phyloP scores from a whole-genome alignment of 2,888 invertebrate species.

The Monochamus alternatus region DNA sequence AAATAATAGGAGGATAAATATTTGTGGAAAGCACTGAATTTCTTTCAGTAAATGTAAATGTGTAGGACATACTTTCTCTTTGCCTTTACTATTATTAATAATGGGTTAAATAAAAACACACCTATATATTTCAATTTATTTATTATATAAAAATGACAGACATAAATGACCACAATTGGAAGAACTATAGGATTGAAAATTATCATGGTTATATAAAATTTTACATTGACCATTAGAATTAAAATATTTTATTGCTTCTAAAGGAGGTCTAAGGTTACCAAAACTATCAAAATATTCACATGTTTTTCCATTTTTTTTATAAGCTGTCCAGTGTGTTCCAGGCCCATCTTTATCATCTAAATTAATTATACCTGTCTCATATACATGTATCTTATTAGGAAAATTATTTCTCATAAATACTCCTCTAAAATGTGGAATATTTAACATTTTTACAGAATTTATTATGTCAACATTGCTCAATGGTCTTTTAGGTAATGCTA shows the following conservation, averaged over 20 bases:
- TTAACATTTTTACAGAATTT: no score
- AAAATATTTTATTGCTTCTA: constrained; percentile 17
- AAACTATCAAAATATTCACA: constrained; percentile 36
- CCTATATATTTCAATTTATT: background rate
- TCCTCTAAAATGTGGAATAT: background rate
- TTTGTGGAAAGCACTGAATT: no score
- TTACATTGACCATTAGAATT: constrained; percentile 7
- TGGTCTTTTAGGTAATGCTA: background rate
- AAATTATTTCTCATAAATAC: constrained; percentile 28
- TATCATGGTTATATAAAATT: background rate
- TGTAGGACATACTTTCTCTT: no score
- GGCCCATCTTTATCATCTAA: constrained; percentile 22
- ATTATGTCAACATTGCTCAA: no score
- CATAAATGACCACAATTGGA: background rate
- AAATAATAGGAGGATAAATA: no score
- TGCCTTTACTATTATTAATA: no score
- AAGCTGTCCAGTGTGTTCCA: constrained; percentile 37
- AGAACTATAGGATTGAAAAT: background rate
- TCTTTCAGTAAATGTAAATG: no score
- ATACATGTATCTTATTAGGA: constrained; percentile 13
- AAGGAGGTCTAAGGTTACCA: constrained; percentile 22
- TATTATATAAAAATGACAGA: background rate
- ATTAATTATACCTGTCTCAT: constrained; percentile 30
- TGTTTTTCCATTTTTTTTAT: constrained; percentile 10
- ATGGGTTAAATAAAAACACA: no score